Evolutionary conservation across 2,888 invertebrate species (phyloP).

Genomic region (Cosmopolites sordidus): DNA sequence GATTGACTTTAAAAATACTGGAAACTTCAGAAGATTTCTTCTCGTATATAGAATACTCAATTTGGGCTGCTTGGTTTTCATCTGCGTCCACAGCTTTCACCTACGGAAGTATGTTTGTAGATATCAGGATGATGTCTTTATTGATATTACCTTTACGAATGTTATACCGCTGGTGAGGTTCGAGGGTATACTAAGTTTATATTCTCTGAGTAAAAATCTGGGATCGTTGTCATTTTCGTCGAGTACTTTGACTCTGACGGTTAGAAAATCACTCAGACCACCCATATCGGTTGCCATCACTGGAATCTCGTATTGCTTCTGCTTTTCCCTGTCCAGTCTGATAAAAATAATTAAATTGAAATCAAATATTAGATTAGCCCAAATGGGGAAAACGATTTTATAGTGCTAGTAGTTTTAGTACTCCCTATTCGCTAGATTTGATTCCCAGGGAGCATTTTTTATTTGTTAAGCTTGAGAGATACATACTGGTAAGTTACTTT

Average conservation of each 20-base stretch:
- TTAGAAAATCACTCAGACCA: conserved; percentile 69
- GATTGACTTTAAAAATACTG: conserved; percentile 71
- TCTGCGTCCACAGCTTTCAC: conserved; percentile 74
- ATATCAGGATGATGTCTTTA: not conserved
- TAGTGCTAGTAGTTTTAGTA: too few species aligned
- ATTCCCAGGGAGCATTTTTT: not conserved
- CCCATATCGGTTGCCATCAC: conserved; percentile 81
- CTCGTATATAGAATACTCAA: conserved; percentile 76
- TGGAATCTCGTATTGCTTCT: conserved; percentile 68
- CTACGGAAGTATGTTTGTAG: conserved; percentile 1
- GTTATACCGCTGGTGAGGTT: conserved; percentile 56
- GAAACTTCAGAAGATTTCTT: conserved; percentile 58
- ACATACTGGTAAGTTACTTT: too few species aligned
- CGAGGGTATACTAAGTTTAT: conserved; percentile 67
- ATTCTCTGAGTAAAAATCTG: conserved; percentile 68
- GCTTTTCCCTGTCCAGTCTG: conserved; percentile 70
- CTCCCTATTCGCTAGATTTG: too few species aligned
- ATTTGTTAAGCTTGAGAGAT: not conserved
- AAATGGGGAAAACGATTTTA: too few species aligned
- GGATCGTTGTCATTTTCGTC: conserved; percentile 86
- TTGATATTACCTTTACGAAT: conserved; percentile 52
- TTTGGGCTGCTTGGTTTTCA: conserved; percentile 65
- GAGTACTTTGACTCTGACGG: conserved; percentile 71
- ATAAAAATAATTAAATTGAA: conserved; percentile 2
- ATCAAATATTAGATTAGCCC: too few species aligned